Percentiles rank a stretch among this genome's conserved stretches.
These are phyloP conservation scores for Epizoanthus illoricatus DNA, from an alignment of 92 coral and sea anemone genomes.

Conservation along the genomic window DNA sequence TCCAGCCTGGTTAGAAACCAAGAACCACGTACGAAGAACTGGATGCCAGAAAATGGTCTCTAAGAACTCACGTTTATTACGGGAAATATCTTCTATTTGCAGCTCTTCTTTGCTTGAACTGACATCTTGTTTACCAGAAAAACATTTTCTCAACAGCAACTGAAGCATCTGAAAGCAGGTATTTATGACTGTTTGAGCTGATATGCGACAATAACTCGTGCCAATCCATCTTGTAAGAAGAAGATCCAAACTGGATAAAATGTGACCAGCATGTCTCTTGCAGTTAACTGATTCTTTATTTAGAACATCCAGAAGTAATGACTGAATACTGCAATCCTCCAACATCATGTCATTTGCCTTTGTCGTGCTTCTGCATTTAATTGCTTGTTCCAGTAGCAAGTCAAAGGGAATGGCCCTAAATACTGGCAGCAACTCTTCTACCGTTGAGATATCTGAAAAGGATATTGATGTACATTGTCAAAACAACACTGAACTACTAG, in stretches of 20 bases:
- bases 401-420: conserved; percentile 59
- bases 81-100: neutral
- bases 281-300: neutral
- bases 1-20: conserved; percentile 32
- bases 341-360: neutral
- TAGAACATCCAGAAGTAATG: conserved; percentile 11
- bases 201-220: neutral
- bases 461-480: neutral
- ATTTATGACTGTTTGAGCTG: conserved; percentile 24
- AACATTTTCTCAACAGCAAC: conserved; percentile 1
- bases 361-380: conserved; percentile 37
- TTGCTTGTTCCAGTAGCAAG: conserved; percentile 58
- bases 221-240: neutral
- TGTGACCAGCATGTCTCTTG: conserved; percentile 11
- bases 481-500: neutral
- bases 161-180: conserved; percentile 53
- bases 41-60: conserved; percentile 8
- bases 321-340: conserved; percentile 8
- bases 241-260: conserved; percentile 24
- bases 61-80: conserved; percentile 11
- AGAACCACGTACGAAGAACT: conserved; percentile 18
- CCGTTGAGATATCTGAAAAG: conserved; percentile 9
- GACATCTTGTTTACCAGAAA: neutral
- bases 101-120: neutral
- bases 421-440: conserved; percentile 41